Evolutionary conservation across 30 jellyfish, hydroid and myxozoan genomes (phyloP).

Genomic region (Sanderia malayensis): DNA sequence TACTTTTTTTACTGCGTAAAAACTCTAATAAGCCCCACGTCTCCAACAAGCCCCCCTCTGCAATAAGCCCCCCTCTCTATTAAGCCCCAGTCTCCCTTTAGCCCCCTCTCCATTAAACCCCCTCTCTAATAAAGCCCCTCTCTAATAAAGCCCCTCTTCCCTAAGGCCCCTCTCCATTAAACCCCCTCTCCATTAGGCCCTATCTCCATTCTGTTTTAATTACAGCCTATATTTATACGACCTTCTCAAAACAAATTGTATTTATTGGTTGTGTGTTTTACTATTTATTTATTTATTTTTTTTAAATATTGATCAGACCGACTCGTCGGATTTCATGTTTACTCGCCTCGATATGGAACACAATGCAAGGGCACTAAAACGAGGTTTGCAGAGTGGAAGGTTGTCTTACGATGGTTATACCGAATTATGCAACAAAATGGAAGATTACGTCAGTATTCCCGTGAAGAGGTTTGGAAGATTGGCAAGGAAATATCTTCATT

Average conservation of each 20-base stretch:
- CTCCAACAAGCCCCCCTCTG: too few relatives aligned
- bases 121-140: too few relatives aligned
- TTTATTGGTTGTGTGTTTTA: background rate
- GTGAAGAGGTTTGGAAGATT: constrained; percentile 57
- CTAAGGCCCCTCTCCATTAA: too few relatives aligned
- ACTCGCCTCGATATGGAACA: constrained; percentile 83
- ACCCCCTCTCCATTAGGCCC: too few relatives aligned
- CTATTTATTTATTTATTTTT: background rate
- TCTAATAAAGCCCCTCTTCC: too few relatives aligned
- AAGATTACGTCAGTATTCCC: constrained; percentile 65
- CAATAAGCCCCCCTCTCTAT: too few relatives aligned
- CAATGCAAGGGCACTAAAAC: constrained; percentile 63
- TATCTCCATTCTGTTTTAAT: too few relatives aligned
- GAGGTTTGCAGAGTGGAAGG: constrained; percentile 58
- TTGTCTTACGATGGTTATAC: constrained; percentile 39
- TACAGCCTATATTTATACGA: constrained; percentile 2
- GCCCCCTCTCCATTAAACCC: too few relatives aligned
- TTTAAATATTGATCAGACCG: constrained; percentile 33
- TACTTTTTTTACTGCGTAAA: too few relatives aligned
- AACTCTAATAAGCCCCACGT: too few relatives aligned
- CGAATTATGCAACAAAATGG: constrained; percentile 50
- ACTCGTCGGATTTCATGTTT: constrained; percentile 76
- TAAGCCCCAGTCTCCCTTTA: too few relatives aligned
- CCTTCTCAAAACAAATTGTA: background rate
- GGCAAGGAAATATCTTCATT: constrained; percentile 59